Evolutionary conservation across 2,888 invertebrate species (phyloP).

Genomic region (Leptinotarsa rubiginosa): DNA sequence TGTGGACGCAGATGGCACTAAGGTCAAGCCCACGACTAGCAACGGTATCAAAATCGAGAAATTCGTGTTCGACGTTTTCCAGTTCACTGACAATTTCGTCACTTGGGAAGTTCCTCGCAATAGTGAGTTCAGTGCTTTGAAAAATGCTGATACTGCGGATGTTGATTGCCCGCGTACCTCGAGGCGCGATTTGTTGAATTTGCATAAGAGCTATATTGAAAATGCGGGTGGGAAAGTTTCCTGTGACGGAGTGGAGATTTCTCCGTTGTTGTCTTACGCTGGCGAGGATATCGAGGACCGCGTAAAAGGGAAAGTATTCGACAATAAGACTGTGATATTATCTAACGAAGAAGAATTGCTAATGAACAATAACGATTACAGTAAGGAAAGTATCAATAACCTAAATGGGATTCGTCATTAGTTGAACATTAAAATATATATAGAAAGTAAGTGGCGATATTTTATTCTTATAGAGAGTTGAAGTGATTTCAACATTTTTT

Average conservation of each 20-base stretch:
- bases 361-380: conserved; percentile 38
- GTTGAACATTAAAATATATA: neutral
- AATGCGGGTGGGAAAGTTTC: conserved; percentile 84
- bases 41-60: conserved; percentile 99
- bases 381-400: conserved; percentile 24
- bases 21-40: conserved; percentile 80
- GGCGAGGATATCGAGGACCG: conserved; percentile 82
- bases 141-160: conserved; percentile 89
- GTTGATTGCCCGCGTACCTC: conserved; percentile 94
- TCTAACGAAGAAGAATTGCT: conserved; percentile 50
- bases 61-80: conserved; percentile 99
- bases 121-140: conserved; percentile 96
- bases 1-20: conserved; percentile 78
- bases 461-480: neutral
- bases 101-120: conserved; percentile 93
- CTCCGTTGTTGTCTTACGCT: conserved; percentile 89
- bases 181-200: conserved; percentile 77
- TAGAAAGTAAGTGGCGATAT: neutral
- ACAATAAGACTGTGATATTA: conserved; percentile 48
- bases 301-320: conserved; percentile 54
- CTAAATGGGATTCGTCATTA: neutral
- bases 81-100: conserved; percentile 89
- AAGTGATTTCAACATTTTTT: too few species aligned
- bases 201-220: conserved; percentile 84
- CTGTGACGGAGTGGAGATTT: conserved; percentile 84